Conservation (phyloP, 2,888 invertebrate species). For the Acronicta aceris region DNA sequence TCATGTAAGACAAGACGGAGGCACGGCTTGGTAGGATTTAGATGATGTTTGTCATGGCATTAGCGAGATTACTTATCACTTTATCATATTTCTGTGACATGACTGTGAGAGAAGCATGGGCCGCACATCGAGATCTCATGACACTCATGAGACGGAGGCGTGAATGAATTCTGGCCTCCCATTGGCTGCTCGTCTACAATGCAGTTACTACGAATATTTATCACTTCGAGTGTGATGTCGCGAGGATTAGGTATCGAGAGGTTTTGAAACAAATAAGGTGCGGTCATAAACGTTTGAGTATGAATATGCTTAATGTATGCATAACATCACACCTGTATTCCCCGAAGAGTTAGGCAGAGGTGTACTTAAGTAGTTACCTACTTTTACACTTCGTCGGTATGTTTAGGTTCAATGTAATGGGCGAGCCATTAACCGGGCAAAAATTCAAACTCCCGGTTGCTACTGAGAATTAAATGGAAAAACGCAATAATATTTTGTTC, state of each 20-base stretch:
- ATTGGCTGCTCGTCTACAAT: constrained; percentile 68
- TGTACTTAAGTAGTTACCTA: too few species aligned
- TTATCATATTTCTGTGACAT: constrained; percentile 63
- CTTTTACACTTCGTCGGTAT: too few species aligned
- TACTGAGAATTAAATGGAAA: too few species aligned
- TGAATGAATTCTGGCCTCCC: constrained; percentile 60
- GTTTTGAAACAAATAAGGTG: constrained; percentile 17
- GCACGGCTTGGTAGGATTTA: constrained; percentile 72
- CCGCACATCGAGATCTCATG: constrained; percentile 69
- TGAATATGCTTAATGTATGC: too few species aligned
- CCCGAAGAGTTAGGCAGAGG: too few species aligned
- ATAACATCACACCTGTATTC: too few species aligned
- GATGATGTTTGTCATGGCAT: constrained; percentile 66
- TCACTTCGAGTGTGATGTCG: constrained; percentile 43
- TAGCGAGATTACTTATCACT: constrained; percentile 65
- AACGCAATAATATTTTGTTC: too few species aligned
- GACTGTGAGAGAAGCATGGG: constrained; percentile 64
- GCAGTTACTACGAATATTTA: constrained; percentile 36
- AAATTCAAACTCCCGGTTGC: too few species aligned
- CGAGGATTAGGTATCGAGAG: constrained; percentile 38
- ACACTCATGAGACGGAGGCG: constrained; percentile 81
- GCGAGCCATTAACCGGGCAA: too few species aligned
- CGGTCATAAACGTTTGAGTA: constrained; percentile 5
- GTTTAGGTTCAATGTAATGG: too few species aligned
- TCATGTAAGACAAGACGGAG: constrained; percentile 55